A percentile compares a stretch with the other conserved stretches of the same genome.
Evolutionary conservation across 2,113 vertebrate genomes (phyloP).

Genomic region (Callionymus lyra): DNA sequence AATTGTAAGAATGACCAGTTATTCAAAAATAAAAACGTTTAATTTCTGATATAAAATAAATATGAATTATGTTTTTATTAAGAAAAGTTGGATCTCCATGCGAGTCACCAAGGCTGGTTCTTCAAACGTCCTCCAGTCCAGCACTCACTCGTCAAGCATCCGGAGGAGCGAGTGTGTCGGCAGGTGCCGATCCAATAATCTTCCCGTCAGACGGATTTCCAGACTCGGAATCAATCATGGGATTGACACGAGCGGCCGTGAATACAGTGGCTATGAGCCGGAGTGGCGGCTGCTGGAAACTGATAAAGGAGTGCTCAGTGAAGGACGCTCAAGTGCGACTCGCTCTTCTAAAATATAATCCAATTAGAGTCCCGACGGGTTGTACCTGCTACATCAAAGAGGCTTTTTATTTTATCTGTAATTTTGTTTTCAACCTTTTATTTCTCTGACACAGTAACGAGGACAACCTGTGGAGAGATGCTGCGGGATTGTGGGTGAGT

Average conservation of each 20-base stretch:
- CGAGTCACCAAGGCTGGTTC: no score
- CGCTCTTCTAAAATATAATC: no score
- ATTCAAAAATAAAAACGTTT: no score
- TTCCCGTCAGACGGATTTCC: conserved; percentile 47
- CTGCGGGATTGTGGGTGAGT: conserved; percentile 26
- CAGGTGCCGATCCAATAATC: conserved; percentile 45
- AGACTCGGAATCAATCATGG: conserved; percentile 44
- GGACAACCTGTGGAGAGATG: conserved; percentile 33
- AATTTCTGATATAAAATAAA: no score
- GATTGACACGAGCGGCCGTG: conserved; percentile 45
- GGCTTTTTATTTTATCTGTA: conserved; percentile 3
- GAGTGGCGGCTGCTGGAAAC: conserved; percentile 26
- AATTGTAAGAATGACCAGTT: no score
- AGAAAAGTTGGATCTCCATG: no score
- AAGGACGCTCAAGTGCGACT: conserved; percentile 7
- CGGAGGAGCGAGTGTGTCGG: conserved; percentile 19
- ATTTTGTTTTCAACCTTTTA: background rate
- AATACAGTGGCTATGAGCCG: conserved; percentile 13
- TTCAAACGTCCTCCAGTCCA: no score
- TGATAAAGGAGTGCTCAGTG: conserved; percentile 38
- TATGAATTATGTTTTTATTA: no score
- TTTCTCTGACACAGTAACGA: conserved; percentile 16
- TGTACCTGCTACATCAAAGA: conserved; percentile 18
- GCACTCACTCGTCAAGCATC: no score
- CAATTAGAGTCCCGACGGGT: conserved; percentile 4